Base-by-base conservation (phyloP, 2,888 invertebrate species). In the Pachliopta kotzebuea region DNA sequence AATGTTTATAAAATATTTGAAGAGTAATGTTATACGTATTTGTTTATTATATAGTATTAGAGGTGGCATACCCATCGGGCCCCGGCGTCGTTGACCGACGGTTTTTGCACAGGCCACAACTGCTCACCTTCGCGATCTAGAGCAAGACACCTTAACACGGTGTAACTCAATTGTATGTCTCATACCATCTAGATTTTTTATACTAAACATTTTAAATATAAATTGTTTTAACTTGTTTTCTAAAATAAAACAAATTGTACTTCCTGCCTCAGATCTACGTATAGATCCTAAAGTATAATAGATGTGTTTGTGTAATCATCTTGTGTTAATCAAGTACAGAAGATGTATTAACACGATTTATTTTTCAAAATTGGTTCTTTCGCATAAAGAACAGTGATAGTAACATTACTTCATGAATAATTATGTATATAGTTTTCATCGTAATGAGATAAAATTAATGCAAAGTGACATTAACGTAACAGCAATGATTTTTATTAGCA, bases 61-160 rank as follows among this genome's bases (percentile, higher is more conserved):
- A 42, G 50, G 50, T 66, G 63, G 65, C 50, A 66, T 71, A 84
- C 87, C 85, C 85, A 77, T 74, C 78, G 84, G 88, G 90, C 88
- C 89, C 74, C 88, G 75, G 79, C 85, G 88, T 85, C 88, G 85
- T 73, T 88, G 90, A 89, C 89, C 88, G 85, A 69, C 69, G 71
- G 80, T 86, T 90, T 89, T 90, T 89, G 86, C 85, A 80, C 80
- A 73, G 75, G 74, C 75, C 76, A 74, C 76, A 60, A 60, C 74
- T 73, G 73, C 73, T 76, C 76, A 78, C 76, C 77, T 81, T 80
- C 76, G 79, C 78, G 76, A 84, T 81, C 79, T 86, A 84, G 83
- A 86, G 78, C 85, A 82, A 24, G 58, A 62, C 67, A 63, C 57
- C 65, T 55, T 56, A 63, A 62, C 52, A 45, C 64, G 57, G 58